A percentile compares a stretch with the other conserved stretches of the same genome.
These are phyloP conservation scores for Netelia virgata DNA, from an alignment of 2,888 invertebrate genomes.

Conservation along the genomic window DNA sequence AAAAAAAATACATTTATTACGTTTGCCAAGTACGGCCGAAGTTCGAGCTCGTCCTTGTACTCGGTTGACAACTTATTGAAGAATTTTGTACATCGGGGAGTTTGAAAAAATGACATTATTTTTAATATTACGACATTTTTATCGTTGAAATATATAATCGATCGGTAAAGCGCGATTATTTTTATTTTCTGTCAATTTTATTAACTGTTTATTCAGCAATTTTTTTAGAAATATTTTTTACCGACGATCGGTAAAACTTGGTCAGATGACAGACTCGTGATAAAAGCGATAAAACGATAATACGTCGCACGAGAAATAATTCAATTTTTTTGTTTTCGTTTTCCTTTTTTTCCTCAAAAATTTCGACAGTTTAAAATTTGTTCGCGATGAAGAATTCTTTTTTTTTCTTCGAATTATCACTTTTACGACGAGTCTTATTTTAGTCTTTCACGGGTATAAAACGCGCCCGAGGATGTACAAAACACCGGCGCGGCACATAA, in stretches of 20 bases:
- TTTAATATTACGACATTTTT: too few relatives aligned
- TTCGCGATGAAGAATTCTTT: not conserved
- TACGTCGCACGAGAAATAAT: not conserved
- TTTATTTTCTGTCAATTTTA: too few relatives aligned
- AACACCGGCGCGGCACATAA: not conserved
- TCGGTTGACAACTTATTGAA: not conserved
- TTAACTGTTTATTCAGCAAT: too few relatives aligned
- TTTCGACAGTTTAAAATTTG: not conserved
- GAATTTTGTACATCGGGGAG: not conserved
- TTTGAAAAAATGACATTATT: too few relatives aligned
- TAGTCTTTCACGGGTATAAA: not conserved
- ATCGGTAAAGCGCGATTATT: too few relatives aligned
- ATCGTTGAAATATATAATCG: too few relatives aligned
- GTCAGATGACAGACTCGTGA: too few relatives aligned
- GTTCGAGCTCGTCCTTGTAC: not conserved
- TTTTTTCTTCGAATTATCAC: not conserved
- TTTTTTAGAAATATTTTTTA: too few relatives aligned
- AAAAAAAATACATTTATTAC: not conserved
- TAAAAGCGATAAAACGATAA: too few relatives aligned
- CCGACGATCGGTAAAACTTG: too few relatives aligned
- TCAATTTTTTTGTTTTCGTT: not conserved
- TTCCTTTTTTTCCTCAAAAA: not conserved
- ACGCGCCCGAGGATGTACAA: too few relatives aligned
- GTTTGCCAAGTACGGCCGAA: not conserved
- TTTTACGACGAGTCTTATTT: not conserved